phyloP scores from a whole-genome alignment of 2,888 invertebrate genomes.

The Agrotis clavis region DNA sequence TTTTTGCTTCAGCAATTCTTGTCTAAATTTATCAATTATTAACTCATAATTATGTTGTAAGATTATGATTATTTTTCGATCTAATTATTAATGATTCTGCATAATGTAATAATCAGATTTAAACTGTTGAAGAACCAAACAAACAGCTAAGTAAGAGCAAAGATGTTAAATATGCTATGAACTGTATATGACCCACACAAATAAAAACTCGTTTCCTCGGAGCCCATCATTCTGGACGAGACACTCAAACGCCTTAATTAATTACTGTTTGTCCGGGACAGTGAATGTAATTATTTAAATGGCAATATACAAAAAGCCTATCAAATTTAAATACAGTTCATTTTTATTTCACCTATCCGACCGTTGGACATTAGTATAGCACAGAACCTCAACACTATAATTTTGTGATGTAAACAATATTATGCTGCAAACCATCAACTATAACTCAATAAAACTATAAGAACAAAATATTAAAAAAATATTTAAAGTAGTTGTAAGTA shows the following conservation, averaged over 20 bases:
- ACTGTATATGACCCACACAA: not conserved
- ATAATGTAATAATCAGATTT: not conserved
- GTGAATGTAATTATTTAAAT: too few relatives aligned
- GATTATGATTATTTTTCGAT: constrained; percentile 1
- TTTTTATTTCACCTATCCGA: too few relatives aligned
- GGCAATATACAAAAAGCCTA: too few relatives aligned
- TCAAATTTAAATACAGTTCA: too few relatives aligned
- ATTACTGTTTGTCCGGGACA: too few relatives aligned
- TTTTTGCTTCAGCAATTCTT: not conserved
- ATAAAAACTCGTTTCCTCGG: too few relatives aligned
- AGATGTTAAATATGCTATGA: too few relatives aligned
- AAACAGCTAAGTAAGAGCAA: not conserved
- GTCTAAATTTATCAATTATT: not conserved
- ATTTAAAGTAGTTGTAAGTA: constrained; percentile 1
- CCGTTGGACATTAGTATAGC: too few relatives aligned
- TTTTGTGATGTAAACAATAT: not conserved
- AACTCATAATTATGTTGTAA: not conserved
- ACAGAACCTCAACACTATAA: not conserved
- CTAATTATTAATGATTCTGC: not conserved
- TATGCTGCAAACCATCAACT: not conserved
- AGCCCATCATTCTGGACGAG: too few relatives aligned
- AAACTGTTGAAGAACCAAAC: not conserved
- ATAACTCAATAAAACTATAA: not conserved
- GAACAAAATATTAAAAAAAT: not conserved
- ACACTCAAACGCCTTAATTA: too few relatives aligned